Evolutionary conservation across 1,140 invertebrate species (phyloP), one percentile per base, ranked within the genome.

Genomic region (Chrysopa pallens): DNA sequence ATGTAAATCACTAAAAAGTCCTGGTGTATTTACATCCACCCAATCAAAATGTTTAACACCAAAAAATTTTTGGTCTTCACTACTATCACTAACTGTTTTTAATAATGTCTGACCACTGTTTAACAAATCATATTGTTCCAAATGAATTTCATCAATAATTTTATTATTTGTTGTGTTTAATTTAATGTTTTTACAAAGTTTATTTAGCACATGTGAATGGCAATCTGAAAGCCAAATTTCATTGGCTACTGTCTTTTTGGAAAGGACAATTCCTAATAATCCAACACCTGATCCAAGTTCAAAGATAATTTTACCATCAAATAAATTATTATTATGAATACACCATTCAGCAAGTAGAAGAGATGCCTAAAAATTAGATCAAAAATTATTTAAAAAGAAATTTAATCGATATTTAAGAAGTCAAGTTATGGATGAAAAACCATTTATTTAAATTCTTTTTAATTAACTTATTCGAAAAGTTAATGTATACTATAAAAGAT

Each of bases 221-320:
- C 63, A 67, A 50, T 74, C 72, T 1, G 66, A 66, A 29, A 74
- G 68, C 51, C 60, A 58, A 39, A 69, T 68, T 38, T 53, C 47
- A 44, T 58, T 59, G n/a, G 69, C 64, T 12, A 48, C 48, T 47
- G 69, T 70, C 38, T 52, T 50, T 28, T 58, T 51, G 28, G 62
- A 52, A 38, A 67, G 46, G 7, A 57, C 54, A n/a, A 73, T 47
- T 36, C 70, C 70, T 28, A 66, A 60, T 40, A 73, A 55, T 38
- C 72, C 72, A 39, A 69, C 56, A 37, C 72, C 72, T 27, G 67
- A 70, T 40, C 72, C 72, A 40, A 74, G 54, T 58, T 74, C 72
- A 8, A 74, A 42, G n/a, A 74, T 44, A 39, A 42, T 53, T 60
- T 68, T 69, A 11, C 49, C 44, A 12, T 50, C 28, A 1, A 73